Conservation (phyloP, 2,888 invertebrate species). For the Morpho achilles region DNA sequence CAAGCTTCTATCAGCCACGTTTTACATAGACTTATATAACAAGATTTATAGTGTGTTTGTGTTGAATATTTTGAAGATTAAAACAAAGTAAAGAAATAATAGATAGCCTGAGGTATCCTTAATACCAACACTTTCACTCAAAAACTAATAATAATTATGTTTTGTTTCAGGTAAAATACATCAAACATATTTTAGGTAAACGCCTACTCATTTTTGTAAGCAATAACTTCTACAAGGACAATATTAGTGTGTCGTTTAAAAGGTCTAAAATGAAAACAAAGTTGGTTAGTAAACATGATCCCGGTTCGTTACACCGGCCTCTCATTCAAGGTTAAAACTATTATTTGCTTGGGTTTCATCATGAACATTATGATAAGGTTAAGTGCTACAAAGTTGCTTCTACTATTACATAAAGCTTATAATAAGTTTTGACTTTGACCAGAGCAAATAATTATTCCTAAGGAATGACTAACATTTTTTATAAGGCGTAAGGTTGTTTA, state of each 20-base stretch:
- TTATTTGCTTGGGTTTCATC: slow-evolving; percentile 15
- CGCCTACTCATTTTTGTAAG: slow-evolving; percentile 29
- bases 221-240: slow-evolving; percentile 19
- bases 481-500: not conserved
- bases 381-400: not conserved
- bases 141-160: slow-evolving; percentile 3
- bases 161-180: slow-evolving; percentile 33
- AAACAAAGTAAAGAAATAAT: too few species aligned
- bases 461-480: not conserved
- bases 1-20: too few species aligned
- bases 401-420: too few species aligned
- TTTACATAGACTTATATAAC: too few species aligned
- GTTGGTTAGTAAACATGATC: slow-evolving; percentile 3
- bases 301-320: slow-evolving; percentile 30
- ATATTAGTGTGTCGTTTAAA: not conserved
- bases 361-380: slow-evolving; percentile 4
- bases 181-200: not conserved
- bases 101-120: too few species aligned
- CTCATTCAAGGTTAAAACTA: slow-evolving; percentile 25
- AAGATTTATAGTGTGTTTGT: too few species aligned
- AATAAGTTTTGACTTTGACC: too few species aligned
- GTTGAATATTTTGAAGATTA: too few species aligned
- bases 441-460: too few species aligned
- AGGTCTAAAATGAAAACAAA: slow-evolving; percentile 13
- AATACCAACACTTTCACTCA: not conserved